Conservation (phyloP, 2,888 invertebrate genomes). For the Leptodirus hochenwartii region DNA sequence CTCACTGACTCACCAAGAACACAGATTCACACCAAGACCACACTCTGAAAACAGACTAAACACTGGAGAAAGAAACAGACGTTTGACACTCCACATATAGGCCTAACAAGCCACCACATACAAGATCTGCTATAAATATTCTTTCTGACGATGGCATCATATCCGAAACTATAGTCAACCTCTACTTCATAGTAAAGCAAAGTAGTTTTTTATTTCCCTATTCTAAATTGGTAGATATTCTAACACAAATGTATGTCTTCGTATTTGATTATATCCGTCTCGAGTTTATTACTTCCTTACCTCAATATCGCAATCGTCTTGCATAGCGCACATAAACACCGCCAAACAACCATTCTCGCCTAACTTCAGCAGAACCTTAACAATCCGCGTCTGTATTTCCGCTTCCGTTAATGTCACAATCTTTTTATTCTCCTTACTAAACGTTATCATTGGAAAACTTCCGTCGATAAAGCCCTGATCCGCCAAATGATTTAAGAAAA, state of each 20-base stretch:
- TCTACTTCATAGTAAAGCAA: no score
- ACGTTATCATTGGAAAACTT: slow-evolving; percentile 57
- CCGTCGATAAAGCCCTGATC: slow-evolving; percentile 77
- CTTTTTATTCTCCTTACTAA: slow-evolving; percentile 59
- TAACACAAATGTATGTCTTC: slow-evolving; percentile 42
- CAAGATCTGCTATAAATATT: no score
- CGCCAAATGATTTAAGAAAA: slow-evolving; percentile 42
- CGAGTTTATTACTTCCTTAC: slow-evolving; percentile 44
- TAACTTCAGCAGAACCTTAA: slow-evolving; percentile 47
- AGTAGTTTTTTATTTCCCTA: no score
- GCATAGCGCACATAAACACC: slow-evolving; percentile 43
- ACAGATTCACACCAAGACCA: no score
- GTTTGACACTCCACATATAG: no score
- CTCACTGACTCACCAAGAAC: no score
- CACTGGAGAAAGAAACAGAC: no score
- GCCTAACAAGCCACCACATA: no score
- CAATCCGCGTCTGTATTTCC: slow-evolving; percentile 44
- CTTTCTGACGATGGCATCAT: no score
- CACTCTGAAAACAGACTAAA: no score
- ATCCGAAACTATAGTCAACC: no score
- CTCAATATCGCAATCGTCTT: slow-evolving; percentile 52
- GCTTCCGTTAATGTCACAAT: slow-evolving; percentile 51
- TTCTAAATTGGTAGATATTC: slow-evolving; percentile 42
- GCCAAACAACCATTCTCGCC: slow-evolving; percentile 50
- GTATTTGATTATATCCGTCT: slow-evolving; percentile 44